Evolutionary conservation across 2,888 invertebrate species (phyloP).

Genomic region (Tachina lurida): DNA sequence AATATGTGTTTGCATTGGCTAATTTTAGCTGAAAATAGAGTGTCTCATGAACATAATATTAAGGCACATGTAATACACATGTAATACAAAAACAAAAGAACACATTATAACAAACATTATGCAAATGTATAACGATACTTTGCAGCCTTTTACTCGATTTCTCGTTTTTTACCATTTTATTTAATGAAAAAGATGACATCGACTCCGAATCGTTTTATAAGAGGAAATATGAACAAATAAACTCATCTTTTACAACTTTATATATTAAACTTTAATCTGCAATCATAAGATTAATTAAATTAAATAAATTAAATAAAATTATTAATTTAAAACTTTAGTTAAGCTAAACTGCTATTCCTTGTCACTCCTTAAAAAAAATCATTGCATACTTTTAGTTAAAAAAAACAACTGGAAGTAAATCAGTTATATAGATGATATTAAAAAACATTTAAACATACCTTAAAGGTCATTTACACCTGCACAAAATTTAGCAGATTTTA

Average conservation of each 20-base stretch:
- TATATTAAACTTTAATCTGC: not conserved
- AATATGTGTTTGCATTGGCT: not conserved
- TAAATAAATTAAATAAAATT: no score
- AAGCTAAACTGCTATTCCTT: no score
- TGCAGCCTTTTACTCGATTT: conserved; percentile 11
- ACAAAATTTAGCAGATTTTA: no score
- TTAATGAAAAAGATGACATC: conserved; percentile 17
- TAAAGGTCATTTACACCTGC: no score
- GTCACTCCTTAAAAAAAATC: no score
- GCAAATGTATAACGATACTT: not conserved
- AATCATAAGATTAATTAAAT: not conserved
- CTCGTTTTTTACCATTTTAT: not conserved
- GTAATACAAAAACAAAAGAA: no score
- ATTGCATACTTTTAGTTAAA: no score
- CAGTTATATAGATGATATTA: no score
- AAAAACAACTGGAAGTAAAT: no score
- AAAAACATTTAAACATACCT: no score
- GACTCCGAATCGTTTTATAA: not conserved
- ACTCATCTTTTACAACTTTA: no score
- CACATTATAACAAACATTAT: not conserved
- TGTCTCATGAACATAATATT: conserved; percentile 21
- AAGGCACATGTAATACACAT: not conserved
- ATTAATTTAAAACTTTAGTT: no score
- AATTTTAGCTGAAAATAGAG: conserved; percentile 23
- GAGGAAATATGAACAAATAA: not conserved